Base-by-base conservation (phyloP, 2,888 invertebrate species). In the Harpagoxenus sublaevis region DNA sequence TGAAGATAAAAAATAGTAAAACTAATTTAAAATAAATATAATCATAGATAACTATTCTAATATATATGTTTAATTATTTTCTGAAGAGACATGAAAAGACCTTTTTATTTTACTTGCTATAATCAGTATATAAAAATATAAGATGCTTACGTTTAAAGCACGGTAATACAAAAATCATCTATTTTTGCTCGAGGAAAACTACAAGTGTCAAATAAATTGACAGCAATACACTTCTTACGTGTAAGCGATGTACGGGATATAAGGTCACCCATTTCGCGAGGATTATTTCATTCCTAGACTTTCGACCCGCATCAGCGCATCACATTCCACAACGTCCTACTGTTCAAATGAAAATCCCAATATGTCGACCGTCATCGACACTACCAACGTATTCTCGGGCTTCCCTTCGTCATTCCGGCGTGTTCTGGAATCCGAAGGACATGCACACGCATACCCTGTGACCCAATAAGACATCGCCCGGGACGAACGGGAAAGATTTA, bases 321-420 rank as follows among this genome's bases (percentile, higher is more conserved):
- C 74, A 84, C 89, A 90, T 90, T 88, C 90, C 90, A 89, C 84
- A 71, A 82, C 89, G 87, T 84, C 83, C 85, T 66, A 74, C 88
- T 60, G 87, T 85, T 89, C 89, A 89, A 90, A 89, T 90, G 90
- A 91, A 91, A 91, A 91, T 90, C 90, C 90, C 90, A 87, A 91
- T 90, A 90, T 89, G 86, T 86, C 83, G 75, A 68, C 42, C 85
- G 65, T 78, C 86, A 86, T 89, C 89, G 88, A 88, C 86, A 84
- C 79, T 78, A 60, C 84, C 88, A 86, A 87, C 89, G 83, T 87
- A 85, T 84, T 87, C 87, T 74, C 83, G 77, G 73, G 84, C 77
- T 62, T 51, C 55, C 74, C 65, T 68, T 74, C 81, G 23, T 42
- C 70, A 89, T 88, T 85, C 89, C 87, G 91, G 8, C 60, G 60